Percentiles rank a stretch among this genome's conserved stretches.
Evolutionary conservation across 2,888 invertebrate species (phyloP).

Genomic region (Catocala sponsa): DNA sequence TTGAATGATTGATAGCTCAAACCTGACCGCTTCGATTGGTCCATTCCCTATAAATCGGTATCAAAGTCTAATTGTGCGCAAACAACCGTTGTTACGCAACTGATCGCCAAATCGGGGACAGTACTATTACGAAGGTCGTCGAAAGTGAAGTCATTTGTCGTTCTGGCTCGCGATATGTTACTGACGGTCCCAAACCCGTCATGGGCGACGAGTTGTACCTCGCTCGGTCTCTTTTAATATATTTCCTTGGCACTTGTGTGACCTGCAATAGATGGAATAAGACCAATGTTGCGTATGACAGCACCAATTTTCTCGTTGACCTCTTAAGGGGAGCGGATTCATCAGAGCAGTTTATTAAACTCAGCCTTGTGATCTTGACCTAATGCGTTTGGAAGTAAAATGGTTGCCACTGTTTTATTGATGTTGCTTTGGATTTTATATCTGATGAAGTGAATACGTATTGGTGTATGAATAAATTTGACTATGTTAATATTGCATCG

Average conservation of each 20-base stretch:
- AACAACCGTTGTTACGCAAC: conserved; percentile 51
- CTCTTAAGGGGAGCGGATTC: conserved; percentile 17
- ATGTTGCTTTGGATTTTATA: no score
- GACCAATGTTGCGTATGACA: conserved; percentile 35
- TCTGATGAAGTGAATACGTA: no score
- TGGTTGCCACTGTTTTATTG: no score
- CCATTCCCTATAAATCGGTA: background rate
- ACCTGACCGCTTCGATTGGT: background rate
- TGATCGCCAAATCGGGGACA: conserved; percentile 57
- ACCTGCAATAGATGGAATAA: conserved; percentile 37
- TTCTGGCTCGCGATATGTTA: conserved; percentile 45
- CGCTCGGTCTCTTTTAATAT: conserved; percentile 33
- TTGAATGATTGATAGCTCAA: background rate
- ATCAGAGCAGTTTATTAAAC: conserved; percentile 10
- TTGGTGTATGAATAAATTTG: no score
- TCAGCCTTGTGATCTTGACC: conserved; percentile 1
- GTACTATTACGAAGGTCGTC: conserved; percentile 57
- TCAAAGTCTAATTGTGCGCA: conserved; percentile 47
- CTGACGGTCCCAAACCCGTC: conserved; percentile 51
- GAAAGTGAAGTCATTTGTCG: conserved; percentile 62
- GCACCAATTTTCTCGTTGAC: conserved; percentile 28
- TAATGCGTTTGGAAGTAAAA: background rate
- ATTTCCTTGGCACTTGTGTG: conserved; percentile 39
- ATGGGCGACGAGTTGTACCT: conserved; percentile 47
- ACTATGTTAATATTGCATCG: no score